A percentile compares a stretch with the other conserved stretches of the same genome.
Evolutionary conservation across 2,113 vertebrate genomes (phyloP).

Genomic region (Todiramphus saurophagus): DNA sequence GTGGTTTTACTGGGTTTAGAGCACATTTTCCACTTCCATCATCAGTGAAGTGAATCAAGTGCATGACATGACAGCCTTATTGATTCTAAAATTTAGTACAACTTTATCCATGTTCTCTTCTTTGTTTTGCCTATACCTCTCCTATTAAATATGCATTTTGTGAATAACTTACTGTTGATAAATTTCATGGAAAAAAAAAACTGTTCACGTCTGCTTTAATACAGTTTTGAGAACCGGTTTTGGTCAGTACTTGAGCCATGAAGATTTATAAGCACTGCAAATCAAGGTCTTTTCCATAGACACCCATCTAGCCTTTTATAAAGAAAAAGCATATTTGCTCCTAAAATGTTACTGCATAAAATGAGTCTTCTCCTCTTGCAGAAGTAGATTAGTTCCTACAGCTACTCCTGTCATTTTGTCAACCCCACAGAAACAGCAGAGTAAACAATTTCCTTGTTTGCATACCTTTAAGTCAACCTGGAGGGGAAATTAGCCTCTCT

Average conservation of each 20-base stretch:
- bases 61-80: not conserved
- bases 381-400: not conserved
- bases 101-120: not conserved
- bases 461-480: not conserved
- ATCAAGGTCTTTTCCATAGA: not conserved
- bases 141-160: not conserved
- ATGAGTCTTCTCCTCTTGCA: not conserved
- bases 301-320: not conserved
- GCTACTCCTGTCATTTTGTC: not conserved
- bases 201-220: not conserved
- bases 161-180: not conserved
- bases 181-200: not conserved
- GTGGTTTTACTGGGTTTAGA: not conserved
- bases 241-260: not conserved
- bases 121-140: not conserved
- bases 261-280: not conserved
- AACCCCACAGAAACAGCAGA: not conserved
- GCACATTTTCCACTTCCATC: not conserved
- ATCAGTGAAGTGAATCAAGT: not conserved
- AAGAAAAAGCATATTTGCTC: not conserved
- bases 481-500: not conserved
- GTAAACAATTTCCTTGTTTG: not conserved
- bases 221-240: not conserved
- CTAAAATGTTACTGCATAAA: not conserved
- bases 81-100: not conserved